Evolutionary conservation across 1,140 invertebrate species (phyloP).

Genomic region (Drosophila sucinea): DNA sequence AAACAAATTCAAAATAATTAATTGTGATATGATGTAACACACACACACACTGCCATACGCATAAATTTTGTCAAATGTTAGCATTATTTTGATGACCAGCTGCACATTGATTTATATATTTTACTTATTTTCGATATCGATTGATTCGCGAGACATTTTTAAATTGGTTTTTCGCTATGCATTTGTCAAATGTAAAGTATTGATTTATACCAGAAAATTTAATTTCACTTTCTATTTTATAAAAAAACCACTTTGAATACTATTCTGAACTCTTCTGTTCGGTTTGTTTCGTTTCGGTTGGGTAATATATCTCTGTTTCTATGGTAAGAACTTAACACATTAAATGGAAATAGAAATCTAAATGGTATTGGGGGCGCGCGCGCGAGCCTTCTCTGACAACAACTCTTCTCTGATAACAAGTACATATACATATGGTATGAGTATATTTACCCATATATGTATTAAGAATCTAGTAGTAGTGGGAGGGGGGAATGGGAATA

Average conservation of each 20-base stretch:
- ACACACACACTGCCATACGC: too few relatives aligned
- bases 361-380: constrained; percentile 13
- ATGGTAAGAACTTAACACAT: constrained; percentile 15
- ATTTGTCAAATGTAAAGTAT: neutral
- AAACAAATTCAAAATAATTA: constrained; percentile 3
- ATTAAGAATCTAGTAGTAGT: neutral
- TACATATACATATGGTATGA: neutral
- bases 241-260: neutral
- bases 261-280: neutral
- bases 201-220: constrained; percentile 4
- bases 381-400: constrained; percentile 2
- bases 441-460: constrained; percentile 4
- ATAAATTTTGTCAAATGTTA: too few relatives aligned
- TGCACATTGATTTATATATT: neutral
- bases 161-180: neutral
- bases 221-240: constrained; percentile 4
- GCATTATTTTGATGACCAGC: too few relatives aligned
- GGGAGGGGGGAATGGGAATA: neutral
- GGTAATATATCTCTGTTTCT: constrained; percentile 15
- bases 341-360: neutral
- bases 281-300: neutral
- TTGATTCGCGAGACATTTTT: constrained; percentile 1
- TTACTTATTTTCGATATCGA: constrained; percentile 1
- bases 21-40: neutral
- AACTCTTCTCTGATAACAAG: neutral